Conservation (phyloP, 2,797 vertebrate species). For the Clarias fuscus region DNA sequence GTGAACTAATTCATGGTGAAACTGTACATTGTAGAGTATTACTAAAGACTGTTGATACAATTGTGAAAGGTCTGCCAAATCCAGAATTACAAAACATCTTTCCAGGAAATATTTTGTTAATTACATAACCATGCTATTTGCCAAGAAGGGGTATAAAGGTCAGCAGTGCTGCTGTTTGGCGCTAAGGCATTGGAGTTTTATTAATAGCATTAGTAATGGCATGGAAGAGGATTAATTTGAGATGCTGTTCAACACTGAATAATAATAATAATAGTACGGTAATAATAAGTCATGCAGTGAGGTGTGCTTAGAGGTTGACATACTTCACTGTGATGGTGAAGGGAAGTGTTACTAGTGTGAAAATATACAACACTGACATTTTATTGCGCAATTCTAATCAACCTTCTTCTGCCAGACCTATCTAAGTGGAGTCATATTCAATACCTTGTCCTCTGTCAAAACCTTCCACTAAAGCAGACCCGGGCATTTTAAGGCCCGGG, state of each 20-base stretch:
- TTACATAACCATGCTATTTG: not conserved
- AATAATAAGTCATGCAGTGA: not conserved
- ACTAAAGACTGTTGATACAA: not conserved
- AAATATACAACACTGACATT: not conserved
- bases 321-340: not conserved
- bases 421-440: not conserved
- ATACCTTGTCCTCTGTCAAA: not conserved
- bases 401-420: not conserved
- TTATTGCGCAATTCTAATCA: not conserved
- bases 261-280: not conserved
- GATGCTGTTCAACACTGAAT: not conserved
- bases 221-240: not conserved
- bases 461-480: not conserved
- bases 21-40: not conserved
- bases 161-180: not conserved
- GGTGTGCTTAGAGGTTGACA: not conserved
- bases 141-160: not conserved
- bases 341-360: not conserved
- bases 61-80: not conserved
- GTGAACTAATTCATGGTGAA: not conserved
- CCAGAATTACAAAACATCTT: not conserved
- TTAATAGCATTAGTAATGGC: not conserved
- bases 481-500: too few species aligned
- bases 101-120: not conserved
- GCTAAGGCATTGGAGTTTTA: not conserved